Base-by-base conservation (phyloP, 2,797 vertebrate genomes). In the Parambassis ranga region DNA sequence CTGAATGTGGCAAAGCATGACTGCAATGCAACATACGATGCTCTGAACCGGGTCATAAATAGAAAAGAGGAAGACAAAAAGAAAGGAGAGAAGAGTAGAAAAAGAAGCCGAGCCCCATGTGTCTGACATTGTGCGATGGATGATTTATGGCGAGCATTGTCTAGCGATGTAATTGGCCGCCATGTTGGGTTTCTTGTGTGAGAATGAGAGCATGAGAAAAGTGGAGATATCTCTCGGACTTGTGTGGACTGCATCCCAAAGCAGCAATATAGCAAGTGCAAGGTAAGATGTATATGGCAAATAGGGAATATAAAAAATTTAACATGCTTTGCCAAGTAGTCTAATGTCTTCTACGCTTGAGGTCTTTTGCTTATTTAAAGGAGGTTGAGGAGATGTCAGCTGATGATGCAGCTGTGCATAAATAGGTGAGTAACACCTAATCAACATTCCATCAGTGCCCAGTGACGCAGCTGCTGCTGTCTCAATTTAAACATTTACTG, bases 91-190 rank as follows among this genome's bases (percentile, higher is more conserved):
- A 61, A 43, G 4, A 46, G 48, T 6, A 48, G 22, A 82, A 66
- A 68, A 42, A 62, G 47, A 56, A 71, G 44, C 59, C 66, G 75
- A 78, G 76, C 79, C 86, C 81, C 47, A 31, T 76, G 82, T 85
- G 86, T 87, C 86, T 84, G 81, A 84, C 81, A 87, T n/a, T n/a
- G 83, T 60, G 82, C 83, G 75, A 65, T 68, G 75, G 85, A 87
- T 91, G 88, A 91, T 90, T 91, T 91, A 91, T 90, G 86, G 82
- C 41, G 41, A 75, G 78, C 73, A 85, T 84, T 77, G 87, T 81
- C 82, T 79, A 13, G 57, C 70, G 0, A 73, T 78, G 84, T 91
- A 91, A 91, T 89, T 91, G 88, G 88, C 81, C 81, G 63, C 90
- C 81, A 87, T 89, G 75, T 85, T 89, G 81, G 79, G 72, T 82